Conservation (phyloP, 2,797 vertebrate genomes). For the Smutsia temminckii region DNA sequence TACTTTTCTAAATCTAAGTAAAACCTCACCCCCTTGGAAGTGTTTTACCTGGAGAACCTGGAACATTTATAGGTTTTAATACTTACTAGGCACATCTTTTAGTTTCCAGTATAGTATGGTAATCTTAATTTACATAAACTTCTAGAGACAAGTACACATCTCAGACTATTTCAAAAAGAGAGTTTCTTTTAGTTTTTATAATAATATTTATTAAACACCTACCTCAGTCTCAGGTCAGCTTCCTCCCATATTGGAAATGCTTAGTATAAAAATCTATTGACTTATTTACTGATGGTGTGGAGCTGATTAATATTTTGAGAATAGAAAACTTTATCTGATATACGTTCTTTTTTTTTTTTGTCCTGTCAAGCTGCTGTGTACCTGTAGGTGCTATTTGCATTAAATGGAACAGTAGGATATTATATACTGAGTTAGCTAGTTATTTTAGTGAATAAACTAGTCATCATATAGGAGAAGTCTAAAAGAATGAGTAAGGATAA, state of each 20-base stretch:
- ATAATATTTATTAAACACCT: not conserved
- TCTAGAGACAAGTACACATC: not conserved
- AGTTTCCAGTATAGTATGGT: not conserved
- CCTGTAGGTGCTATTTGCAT: not conserved
- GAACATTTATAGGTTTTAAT: not conserved
- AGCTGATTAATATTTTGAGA: not conserved
- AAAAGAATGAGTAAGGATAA: constrained; percentile 36
- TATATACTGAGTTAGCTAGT: not conserved
- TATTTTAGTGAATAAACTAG: constrained; percentile 6
- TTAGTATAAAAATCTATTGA: not conserved
- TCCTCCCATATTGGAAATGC: not conserved
- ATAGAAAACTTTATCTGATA: not conserved
- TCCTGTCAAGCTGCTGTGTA: not conserved
- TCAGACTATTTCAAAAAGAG: not conserved
- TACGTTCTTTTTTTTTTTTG: not conserved
- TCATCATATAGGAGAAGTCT: not conserved
- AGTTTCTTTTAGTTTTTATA: not conserved
- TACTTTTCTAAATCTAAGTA: not conserved
- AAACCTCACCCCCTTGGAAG: not conserved
- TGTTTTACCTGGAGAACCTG: not conserved
- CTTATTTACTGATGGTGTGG: not conserved
- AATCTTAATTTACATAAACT: not conserved
- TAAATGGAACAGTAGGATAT: constrained; percentile 48
- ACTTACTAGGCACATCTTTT: not conserved
- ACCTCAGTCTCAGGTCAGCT: not conserved